Conservation (phyloP, 2,797 vertebrate species). For the Erpetoichthys calabaricus region DNA sequence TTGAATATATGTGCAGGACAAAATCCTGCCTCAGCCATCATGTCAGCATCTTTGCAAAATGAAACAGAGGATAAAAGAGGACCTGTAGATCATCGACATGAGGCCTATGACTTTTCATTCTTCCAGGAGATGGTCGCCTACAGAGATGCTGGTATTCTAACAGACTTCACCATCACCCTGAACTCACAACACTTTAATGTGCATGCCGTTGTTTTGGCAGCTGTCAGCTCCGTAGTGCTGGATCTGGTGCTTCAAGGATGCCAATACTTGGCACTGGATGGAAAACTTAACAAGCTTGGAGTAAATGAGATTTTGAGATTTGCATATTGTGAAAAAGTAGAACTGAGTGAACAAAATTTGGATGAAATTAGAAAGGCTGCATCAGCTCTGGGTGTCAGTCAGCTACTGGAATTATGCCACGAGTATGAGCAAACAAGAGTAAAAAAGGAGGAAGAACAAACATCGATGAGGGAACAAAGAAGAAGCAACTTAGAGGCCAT, state of each 20-base stretch:
- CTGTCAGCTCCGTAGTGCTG: conserved; percentile 34
- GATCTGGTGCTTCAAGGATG: conserved; percentile 11
- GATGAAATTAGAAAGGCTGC: conserved; percentile 29
- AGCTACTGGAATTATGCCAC: conserved; percentile 33
- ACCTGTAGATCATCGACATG: neutral
- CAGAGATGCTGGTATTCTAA: conserved; percentile 31
- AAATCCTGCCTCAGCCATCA: too few species aligned
- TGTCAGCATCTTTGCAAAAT: too few species aligned
- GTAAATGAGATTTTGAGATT: conserved; percentile 43
- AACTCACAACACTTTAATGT: conserved; percentile 21
- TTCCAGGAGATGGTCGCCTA: conserved; percentile 33
- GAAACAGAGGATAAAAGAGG: too few species aligned
- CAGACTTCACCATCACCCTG: conserved; percentile 36
- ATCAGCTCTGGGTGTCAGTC: conserved; percentile 23
- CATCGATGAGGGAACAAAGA: neutral
- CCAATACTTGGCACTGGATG: conserved; percentile 12
- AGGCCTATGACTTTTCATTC: conserved; percentile 24
- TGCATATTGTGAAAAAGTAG: conserved; percentile 37
- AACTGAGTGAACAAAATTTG: conserved; percentile 18
- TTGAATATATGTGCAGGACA: too few species aligned
- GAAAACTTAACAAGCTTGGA: conserved; percentile 31
- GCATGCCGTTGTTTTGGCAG: conserved; percentile 43
- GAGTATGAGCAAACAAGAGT: neutral
- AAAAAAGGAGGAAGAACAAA: conserved; percentile 8
- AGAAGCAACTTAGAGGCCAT: conserved; percentile 24